Conservation (phyloP, 1,140 invertebrate species). For the Leptinotarsa undecemlineata region DNA sequence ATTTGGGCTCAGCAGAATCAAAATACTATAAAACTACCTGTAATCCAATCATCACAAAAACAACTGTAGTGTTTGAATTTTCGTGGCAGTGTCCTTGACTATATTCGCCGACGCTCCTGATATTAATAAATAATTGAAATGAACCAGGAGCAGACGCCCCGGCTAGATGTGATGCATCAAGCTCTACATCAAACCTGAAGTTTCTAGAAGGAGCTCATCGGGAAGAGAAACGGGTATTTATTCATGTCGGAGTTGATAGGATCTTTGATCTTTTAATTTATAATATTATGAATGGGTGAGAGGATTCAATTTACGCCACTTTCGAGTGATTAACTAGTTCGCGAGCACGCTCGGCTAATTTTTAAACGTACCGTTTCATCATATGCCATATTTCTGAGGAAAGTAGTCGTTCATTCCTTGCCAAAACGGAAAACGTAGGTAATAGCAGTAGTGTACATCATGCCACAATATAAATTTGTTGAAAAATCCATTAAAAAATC, state of each 20-base stretch:
- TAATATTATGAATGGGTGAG: constrained; percentile 38
- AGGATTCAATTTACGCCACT: constrained; percentile 38
- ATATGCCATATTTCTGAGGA: constrained; percentile 7
- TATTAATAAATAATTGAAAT: constrained; percentile 43
- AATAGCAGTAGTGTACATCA: no score
- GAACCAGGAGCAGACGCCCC: background rate
- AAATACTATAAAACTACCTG: no score
- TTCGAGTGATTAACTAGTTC: constrained; percentile 35
- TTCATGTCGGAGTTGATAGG: constrained; percentile 32
- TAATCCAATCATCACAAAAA: no score
- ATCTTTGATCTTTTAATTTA: constrained; percentile 46
- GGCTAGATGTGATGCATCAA: constrained; percentile 4
- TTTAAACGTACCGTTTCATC: constrained; percentile 26
- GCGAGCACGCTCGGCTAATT: constrained; percentile 29
- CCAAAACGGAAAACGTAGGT: no score
- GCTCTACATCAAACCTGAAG: constrained; percentile 32
- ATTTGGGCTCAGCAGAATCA: no score
- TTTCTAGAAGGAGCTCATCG: constrained; percentile 27
- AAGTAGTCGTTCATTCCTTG: no score
- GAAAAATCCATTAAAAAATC: no score
- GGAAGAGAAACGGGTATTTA: constrained; percentile 28
- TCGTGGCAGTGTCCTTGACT: no score
- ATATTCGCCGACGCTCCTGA: constrained; percentile 24
- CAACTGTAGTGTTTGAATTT: no score
- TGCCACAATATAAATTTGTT: no score